Evolutionary conservation across 2,113 vertebrate species (phyloP), one percentile per base, ranked within the genome.

Genomic region (Festucalex cinctus): DNA sequence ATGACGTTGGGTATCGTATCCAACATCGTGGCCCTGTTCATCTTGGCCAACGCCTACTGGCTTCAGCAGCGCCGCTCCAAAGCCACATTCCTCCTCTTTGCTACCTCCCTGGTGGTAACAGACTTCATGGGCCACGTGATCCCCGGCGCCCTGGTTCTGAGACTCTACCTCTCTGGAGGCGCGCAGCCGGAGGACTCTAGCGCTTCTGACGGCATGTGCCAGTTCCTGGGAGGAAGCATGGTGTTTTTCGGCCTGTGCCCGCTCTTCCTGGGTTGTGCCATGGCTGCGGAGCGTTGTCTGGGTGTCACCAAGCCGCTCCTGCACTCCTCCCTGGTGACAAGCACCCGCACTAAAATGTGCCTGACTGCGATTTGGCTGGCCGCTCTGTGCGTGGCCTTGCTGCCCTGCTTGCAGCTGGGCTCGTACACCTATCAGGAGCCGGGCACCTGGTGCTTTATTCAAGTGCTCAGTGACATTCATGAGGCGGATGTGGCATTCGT

Each of bases 231-330:
- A 0, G 94, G 92, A 51, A 93, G 93, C 80, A 94, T 96, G 95
- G 94, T 96, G 16, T 96, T 96, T 71, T 96, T 96, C 0, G 95
- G 95, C 51, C 88, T 96, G 46, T 96, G 94, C 68, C 94, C 95
- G 0, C 92, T 95, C 51, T 93, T 96, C 62, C 89, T 96, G 78
- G 94, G 95, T 69, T 93, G 94, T 9, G 92, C 93, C 62, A 95
- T 96, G 94, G 94, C 95, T 0, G 91, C 92, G 0, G 95, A 96
- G 79, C 93, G 95, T 68, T 95, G 95, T 39, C 84, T 95, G 56
- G 95, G 95, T 0, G 90, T 96, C 24, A 95, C 93, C 0, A 91
- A 80, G 66, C 95, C 95, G 0, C 86, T 96, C 54, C 87, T 94
- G 63, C 94, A 96, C 68, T 88, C 94, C 0, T 87, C 90, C 0